phyloP scores from a whole-genome alignment of 2,888 invertebrate genomes.

The Epinotia bilunana region DNA sequence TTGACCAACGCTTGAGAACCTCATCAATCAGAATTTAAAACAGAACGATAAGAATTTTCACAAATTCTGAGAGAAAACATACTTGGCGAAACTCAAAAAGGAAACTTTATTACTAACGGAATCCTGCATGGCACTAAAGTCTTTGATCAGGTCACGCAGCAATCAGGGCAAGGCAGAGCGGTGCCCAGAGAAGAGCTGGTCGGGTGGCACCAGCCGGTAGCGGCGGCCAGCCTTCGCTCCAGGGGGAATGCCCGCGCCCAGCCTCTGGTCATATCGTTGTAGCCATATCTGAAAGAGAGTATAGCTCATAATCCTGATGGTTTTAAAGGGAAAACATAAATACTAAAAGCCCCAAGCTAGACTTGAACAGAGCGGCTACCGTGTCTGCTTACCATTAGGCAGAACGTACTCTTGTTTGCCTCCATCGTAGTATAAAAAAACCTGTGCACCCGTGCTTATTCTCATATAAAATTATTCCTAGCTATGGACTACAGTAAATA shows the following conservation, averaged over 20 bases:
- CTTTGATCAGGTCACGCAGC: conserved; percentile 49
- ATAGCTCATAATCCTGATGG: neutral
- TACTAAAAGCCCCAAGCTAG: too few relatives aligned
- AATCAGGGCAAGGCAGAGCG: conserved; percentile 49
- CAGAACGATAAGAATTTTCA: neutral
- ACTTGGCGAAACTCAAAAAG: neutral
- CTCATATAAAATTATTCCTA: too few relatives aligned
- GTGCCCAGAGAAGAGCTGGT: conserved; percentile 44
- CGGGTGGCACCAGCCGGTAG: conserved; percentile 44
- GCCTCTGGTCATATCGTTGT: conserved; percentile 79
- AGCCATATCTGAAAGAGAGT: conserved; percentile 67
- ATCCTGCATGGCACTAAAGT: neutral
- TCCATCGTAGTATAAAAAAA: too few relatives aligned
- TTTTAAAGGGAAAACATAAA: too few relatives aligned
- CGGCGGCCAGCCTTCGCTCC: conserved; percentile 75
- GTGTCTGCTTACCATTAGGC: too few relatives aligned
- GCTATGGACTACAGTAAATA: too few relatives aligned
- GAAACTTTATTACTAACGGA: neutral
- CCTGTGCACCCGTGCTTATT: too few relatives aligned
- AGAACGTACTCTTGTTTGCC: too few relatives aligned
- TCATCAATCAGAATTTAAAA: neutral
- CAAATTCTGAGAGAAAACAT: neutral
- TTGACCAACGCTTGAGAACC: too few relatives aligned
- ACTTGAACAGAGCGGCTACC: too few relatives aligned
- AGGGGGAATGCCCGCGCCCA: conserved; percentile 62